A percentile compares a stretch with the other conserved stretches of the same genome.
These are phyloP conservation scores for Epinephelus awoara DNA, from an alignment of 2,797 vertebrate species.

Conservation along the genomic window DNA sequence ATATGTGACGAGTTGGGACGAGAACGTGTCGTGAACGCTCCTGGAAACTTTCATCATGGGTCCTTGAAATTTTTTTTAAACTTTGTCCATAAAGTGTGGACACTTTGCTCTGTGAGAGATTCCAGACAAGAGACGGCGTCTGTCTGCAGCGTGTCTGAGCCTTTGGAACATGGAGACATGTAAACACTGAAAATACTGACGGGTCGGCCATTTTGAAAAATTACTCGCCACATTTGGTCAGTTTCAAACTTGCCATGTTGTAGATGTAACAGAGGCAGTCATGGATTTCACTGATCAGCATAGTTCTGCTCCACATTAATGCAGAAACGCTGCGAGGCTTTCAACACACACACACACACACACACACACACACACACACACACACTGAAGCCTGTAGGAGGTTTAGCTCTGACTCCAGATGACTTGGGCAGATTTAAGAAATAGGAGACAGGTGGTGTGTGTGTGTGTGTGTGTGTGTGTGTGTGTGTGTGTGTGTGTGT, in stretches of 20 bases:
- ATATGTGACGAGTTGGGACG: no score
- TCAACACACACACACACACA: slow-evolving; percentile 3
- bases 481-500: slow-evolving; percentile 22
- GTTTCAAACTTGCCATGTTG: neutral
- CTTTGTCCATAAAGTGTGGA: no score
- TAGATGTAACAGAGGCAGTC: neutral
- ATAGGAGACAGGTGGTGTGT: neutral
- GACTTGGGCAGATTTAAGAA: slow-evolving; percentile 29
- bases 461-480: slow-evolving; percentile 21
- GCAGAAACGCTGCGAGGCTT: neutral
- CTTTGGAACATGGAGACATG: no score
- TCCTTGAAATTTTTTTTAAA: no score
- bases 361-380: slow-evolving; percentile 22
- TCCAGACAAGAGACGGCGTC: no score
- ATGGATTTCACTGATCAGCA: slow-evolving; percentile 7
- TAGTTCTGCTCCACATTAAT: slow-evolving; percentile 7
- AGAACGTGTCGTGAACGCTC: no score
- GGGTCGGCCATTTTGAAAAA: neutral
- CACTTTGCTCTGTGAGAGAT: no score
- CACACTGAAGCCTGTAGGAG: neutral
- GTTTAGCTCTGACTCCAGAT: slow-evolving; percentile 29
- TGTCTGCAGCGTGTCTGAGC: no score
- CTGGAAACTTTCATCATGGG: no score
- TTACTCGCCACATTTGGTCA: neutral
- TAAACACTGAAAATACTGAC: no score